phyloP scores from a whole-genome alignment of 2,113 vertebrate genomes.

The Gasterosteus aculeatus region DNA sequence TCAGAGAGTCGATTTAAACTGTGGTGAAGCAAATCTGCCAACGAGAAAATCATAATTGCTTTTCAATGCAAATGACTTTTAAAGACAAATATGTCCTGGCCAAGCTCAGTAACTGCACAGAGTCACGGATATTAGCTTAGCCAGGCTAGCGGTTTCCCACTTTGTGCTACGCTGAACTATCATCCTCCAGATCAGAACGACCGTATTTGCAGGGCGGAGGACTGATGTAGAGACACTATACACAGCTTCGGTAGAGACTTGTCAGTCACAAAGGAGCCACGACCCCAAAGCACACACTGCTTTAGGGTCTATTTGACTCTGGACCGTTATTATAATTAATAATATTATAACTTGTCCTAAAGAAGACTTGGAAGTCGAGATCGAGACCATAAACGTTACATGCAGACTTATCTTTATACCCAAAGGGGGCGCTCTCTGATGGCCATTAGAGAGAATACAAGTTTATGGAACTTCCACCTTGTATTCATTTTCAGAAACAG shows the following conservation, averaged over 20 bases:
- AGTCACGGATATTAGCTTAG: too few species aligned
- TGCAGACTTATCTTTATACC: not conserved
- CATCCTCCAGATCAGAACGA: too few species aligned
- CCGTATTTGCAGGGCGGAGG: too few species aligned
- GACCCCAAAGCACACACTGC: too few species aligned
- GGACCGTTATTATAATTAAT: too few species aligned
- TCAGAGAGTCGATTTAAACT: not conserved
- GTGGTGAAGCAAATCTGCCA: not conserved
- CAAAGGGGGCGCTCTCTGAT: not conserved
- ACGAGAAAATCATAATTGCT: not conserved
- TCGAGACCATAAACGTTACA: not conserved
- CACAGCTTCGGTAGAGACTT: too few species aligned
- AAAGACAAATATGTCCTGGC: not conserved
- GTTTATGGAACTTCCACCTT: not conserved
- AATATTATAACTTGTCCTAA: not conserved
- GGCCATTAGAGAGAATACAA: not conserved
- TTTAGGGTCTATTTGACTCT: too few species aligned
- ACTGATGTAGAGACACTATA: too few species aligned
- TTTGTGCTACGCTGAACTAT: too few species aligned
- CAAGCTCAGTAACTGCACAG: too few species aligned
- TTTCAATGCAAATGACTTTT: not conserved
- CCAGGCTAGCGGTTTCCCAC: too few species aligned
- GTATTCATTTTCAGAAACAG: not conserved
- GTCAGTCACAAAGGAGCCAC: too few species aligned
- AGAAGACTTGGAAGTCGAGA: not conserved